Conservation (phyloP, 2,888 invertebrate genomes). For the Melinopterus prodromus region DNA sequence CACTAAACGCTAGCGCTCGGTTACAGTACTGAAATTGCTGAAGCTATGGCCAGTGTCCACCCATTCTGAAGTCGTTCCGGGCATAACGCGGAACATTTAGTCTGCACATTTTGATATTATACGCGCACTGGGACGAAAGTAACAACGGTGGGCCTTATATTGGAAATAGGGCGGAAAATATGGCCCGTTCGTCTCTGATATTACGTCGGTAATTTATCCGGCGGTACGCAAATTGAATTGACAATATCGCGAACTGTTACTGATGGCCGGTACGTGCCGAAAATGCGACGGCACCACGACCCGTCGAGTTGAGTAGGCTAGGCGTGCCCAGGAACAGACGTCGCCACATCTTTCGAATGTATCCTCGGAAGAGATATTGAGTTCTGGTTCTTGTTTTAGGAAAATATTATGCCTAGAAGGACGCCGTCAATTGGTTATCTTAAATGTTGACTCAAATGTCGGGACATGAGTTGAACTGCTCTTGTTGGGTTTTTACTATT, state of each 20-base stretch:
- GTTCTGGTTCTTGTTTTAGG: no score
- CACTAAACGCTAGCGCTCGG: not conserved
- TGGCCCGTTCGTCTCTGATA: conserved; percentile 24
- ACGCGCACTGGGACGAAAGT: not conserved
- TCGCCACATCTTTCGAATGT: not conserved
- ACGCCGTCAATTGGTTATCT: no score
- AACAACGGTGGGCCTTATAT: conserved; percentile 13
- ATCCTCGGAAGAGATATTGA: not conserved
- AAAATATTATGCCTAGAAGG: no score
- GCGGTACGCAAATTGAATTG: conserved; percentile 35
- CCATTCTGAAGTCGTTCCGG: not conserved
- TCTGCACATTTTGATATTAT: not conserved
- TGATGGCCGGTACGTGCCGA: conserved; percentile 21
- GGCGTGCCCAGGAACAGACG: not conserved
- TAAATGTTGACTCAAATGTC: no score
- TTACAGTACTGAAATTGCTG: not conserved
- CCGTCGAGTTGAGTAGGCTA: not conserved
- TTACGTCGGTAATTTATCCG: conserved; percentile 30
- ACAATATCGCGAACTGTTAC: conserved; percentile 26
- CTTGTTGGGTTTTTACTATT: no score
- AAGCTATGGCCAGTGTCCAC: not conserved
- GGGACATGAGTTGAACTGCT: no score
- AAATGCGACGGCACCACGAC: conserved; percentile 12
- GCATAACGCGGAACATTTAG: not conserved
- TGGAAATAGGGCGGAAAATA: conserved; percentile 23